phyloP scores from a whole-genome alignment of 2,888 invertebrate genomes.

The Galeruca laticollis region DNA sequence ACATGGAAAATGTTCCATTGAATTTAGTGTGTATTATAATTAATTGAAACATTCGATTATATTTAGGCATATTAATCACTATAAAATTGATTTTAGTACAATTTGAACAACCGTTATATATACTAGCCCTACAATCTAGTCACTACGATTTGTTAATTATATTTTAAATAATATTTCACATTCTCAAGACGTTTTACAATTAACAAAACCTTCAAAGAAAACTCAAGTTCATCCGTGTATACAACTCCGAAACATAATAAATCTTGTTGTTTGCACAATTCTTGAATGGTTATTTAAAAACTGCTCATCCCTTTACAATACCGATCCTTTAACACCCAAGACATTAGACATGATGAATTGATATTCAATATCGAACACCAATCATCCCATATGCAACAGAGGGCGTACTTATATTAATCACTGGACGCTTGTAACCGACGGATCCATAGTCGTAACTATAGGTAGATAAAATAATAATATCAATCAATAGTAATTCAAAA shows the following conservation, averaged over 20 bases:
- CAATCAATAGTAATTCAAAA: constrained; percentile 40
- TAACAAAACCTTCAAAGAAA: not conserved
- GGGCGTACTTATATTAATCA: constrained; percentile 51
- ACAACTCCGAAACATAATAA: not conserved
- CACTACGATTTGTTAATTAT: too few relatives aligned
- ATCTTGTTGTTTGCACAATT: constrained; percentile 10
- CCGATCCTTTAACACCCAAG: constrained; percentile 19
- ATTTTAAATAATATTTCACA: too few relatives aligned
- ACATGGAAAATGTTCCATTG: too few relatives aligned
- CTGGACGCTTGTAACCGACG: constrained; percentile 27
- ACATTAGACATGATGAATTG: constrained; percentile 52
- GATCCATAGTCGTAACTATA: not conserved
- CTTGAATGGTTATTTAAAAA: constrained; percentile 3
- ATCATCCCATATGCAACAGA: constrained; percentile 48
- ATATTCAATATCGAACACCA: constrained; percentile 52
- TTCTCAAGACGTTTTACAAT: not conserved
- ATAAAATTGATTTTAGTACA: too few relatives aligned
- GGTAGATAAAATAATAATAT: not conserved
- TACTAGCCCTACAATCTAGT: too few relatives aligned
- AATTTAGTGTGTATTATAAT: too few relatives aligned
- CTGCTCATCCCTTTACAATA: constrained; percentile 22
- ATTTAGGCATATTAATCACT: too few relatives aligned
- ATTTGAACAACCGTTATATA: too few relatives aligned
- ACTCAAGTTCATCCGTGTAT: not conserved
- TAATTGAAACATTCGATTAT: too few relatives aligned